Percentiles rank a stretch among this genome's conserved stretches.
Conservation (phyloP, 2,797 vertebrate species). For the Apogon talboti region DNA sequence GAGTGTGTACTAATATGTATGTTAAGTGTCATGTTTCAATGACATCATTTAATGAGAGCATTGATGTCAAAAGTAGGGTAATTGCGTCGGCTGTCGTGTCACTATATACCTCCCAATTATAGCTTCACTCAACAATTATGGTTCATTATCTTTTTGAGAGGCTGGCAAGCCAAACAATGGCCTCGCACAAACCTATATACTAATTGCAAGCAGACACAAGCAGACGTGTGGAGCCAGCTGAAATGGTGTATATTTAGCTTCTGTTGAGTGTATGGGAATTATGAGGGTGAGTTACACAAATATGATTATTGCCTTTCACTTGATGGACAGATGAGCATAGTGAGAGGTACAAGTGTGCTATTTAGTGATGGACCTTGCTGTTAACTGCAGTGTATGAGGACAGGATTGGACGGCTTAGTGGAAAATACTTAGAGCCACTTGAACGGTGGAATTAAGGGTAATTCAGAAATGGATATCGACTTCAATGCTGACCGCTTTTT, state of each 20-base stretch:
- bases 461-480: slow-evolving; percentile 49
- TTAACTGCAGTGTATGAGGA: slow-evolving; percentile 35
- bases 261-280: slow-evolving; percentile 65
- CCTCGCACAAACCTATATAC: slow-evolving; percentile 69
- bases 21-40: slow-evolving; percentile 68
- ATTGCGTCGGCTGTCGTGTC: slow-evolving; percentile 75
- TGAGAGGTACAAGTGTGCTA: slow-evolving; percentile 58
- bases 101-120: slow-evolving; percentile 81
- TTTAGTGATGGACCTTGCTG: slow-evolving; percentile 46
- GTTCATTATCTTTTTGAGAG: slow-evolving; percentile 78
- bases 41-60: slow-evolving; percentile 79
- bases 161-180: slow-evolving; percentile 75
- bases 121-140: slow-evolving; percentile 79
- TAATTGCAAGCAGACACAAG: slow-evolving; percentile 81
- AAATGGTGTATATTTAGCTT: slow-evolving; percentile 68
- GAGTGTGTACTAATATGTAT: slow-evolving; percentile 38
- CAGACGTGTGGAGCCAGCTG: slow-evolving; percentile 55
- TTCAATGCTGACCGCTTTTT: slow-evolving; percentile 11
- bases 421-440: slow-evolving; percentile 62
- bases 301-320: slow-evolving; percentile 69
- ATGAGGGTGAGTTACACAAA: slow-evolving; percentile 68
- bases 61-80: slow-evolving; percentile 78
- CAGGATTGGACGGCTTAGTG: slow-evolving; percentile 52
- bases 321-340: slow-evolving; percentile 72
- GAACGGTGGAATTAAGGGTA: slow-evolving; percentile 53